Conservation (phyloP, 2,888 invertebrate genomes). For the Dryomyza anilis region DNA sequence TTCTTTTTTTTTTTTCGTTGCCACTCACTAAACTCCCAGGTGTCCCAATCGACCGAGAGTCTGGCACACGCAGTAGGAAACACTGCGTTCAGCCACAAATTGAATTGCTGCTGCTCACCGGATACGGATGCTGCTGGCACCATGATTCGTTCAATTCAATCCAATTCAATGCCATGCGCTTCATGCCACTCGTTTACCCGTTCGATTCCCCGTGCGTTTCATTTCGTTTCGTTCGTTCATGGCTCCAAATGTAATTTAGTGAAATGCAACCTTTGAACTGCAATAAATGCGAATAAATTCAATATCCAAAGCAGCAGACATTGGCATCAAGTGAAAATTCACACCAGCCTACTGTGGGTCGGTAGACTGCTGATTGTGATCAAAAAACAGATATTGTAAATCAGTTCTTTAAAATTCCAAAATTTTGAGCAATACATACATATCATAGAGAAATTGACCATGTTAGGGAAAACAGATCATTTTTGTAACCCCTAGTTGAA, state of each 20-base stretch:
- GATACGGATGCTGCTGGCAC: background rate
- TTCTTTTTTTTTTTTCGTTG: no score
- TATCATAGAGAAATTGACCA: no score
- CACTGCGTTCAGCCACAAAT: conserved; percentile 11
- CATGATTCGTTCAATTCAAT: conserved; percentile 14
- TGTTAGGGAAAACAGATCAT: no score
- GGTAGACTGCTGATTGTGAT: no score
- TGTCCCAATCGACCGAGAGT: background rate
- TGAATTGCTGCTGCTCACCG: conserved; percentile 13
- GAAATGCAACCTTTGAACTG: conserved; percentile 38
- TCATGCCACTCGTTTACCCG: background rate
- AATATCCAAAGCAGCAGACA: conserved; percentile 27
- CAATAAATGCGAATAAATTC: conserved; percentile 39
- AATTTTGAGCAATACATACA: no score
- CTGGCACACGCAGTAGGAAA: no score
- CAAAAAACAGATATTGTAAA: no score
- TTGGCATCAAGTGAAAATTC: conserved; percentile 3
- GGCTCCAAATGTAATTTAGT: conserved; percentile 36
- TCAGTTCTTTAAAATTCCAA: no score
- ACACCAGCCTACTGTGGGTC: background rate
- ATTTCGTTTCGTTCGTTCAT: conserved; percentile 25
- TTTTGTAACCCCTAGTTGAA: no score
- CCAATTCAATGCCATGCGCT: conserved; percentile 7
- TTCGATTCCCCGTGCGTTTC: background rate
- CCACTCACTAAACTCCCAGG: background rate